Evolutionary conservation across 2,888 invertebrate species (phyloP).

Genomic region (Boloria selene): DNA sequence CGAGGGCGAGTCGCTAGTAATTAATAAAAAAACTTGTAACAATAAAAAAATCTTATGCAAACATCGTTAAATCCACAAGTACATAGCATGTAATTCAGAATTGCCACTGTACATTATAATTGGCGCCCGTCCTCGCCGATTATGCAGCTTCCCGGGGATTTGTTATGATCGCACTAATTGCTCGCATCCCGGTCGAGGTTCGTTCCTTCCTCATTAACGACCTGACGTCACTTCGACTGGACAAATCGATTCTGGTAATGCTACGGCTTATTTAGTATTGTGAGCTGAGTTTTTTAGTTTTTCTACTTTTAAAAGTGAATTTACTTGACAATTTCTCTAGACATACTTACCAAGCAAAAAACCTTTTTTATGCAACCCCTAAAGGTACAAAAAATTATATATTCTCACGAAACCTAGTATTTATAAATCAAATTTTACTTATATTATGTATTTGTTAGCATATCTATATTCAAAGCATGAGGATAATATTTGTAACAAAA

Average conservation of each 20-base stretch:
- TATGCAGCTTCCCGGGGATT: constrained; percentile 58
- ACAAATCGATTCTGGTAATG: constrained; percentile 28
- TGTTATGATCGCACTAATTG: constrained; percentile 80
- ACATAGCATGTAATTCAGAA: constrained; percentile 1
- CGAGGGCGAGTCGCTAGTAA: no score
- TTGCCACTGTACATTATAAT: constrained; percentile 35
- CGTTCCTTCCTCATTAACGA: constrained; percentile 77
- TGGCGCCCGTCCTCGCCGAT: constrained; percentile 59
- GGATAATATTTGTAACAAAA: no score
- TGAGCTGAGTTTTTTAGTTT: constrained; percentile 1
- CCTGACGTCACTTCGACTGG: constrained; percentile 48
- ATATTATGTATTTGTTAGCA: no score
- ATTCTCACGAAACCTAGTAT: no score
- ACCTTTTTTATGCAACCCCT: no score
- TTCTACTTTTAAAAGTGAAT: no score
- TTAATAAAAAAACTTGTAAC: not conserved
- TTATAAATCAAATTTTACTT: no score
- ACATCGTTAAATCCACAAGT: not conserved
- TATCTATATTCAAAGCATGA: no score
- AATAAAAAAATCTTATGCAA: not conserved
- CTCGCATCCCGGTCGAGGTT: constrained; percentile 76
- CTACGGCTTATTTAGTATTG: not conserved
- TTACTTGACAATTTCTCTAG: no score
- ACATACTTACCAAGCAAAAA: no score
- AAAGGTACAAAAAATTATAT: no score